These are phyloP conservation scores for Cyclophora albipunctata DNA, from an alignment of 2,888 invertebrate species.

Conservation along the genomic window DNA sequence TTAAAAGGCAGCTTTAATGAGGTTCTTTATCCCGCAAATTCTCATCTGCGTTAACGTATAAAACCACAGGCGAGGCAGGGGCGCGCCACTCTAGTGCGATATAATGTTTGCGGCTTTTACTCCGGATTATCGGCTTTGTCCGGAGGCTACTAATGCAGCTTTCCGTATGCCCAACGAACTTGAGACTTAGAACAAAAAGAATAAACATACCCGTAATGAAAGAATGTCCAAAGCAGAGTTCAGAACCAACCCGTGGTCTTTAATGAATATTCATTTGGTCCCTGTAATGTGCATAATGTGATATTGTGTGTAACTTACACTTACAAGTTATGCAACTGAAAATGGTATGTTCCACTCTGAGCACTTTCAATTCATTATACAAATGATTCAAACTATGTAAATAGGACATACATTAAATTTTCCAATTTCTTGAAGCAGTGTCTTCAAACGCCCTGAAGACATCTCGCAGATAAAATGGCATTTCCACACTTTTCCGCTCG, in stretches of 20 bases:
- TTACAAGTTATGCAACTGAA: no score
- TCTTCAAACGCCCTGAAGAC: slow-evolving; percentile 17
- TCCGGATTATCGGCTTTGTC: slow-evolving; percentile 37
- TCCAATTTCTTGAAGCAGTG: slow-evolving; percentile 13
- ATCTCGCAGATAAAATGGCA: slow-evolving; percentile 30
- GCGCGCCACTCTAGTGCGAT: slow-evolving; percentile 14
- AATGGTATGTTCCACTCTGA: no score
- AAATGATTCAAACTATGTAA: no score
- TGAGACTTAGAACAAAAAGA: slow-evolving; percentile 20
- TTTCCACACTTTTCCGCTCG: slow-evolving; percentile 36
- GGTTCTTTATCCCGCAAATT: slow-evolving; percentile 3
- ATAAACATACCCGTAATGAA: slow-evolving; percentile 13
- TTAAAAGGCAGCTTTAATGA: not conserved
- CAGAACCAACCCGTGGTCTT: no score
- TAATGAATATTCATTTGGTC: no score
- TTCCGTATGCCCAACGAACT: slow-evolving; percentile 39
- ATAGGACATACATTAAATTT: not conserved
- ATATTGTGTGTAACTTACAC: no score
- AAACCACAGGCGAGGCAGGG: slow-evolving; percentile 15
- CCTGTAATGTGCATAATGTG: no score
- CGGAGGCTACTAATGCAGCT: slow-evolving; percentile 38
- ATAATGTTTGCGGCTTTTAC: slow-evolving; percentile 28
- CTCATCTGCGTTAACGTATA: not conserved
- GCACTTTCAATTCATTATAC: no score
- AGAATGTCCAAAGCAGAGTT: no score